These are phyloP conservation scores for Nipponacmea schrenckii DNA, from an alignment of 2,888 invertebrate species.

Conservation along the genomic window DNA sequence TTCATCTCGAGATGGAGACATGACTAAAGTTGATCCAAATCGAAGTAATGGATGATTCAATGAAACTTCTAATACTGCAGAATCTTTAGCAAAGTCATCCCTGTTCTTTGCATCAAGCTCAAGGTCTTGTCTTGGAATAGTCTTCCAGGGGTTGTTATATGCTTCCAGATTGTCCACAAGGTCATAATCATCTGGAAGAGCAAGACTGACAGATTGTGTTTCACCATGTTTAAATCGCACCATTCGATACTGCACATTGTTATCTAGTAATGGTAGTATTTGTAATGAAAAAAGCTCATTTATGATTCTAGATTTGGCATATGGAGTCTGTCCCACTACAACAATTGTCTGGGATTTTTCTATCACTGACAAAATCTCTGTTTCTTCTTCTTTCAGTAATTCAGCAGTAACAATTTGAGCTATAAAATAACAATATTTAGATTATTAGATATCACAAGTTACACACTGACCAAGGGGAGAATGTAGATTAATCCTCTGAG, in stretches of 20 bases:
- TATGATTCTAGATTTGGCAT: slow-evolving; percentile 78
- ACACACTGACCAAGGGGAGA: neutral
- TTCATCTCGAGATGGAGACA: slow-evolving; percentile 73
- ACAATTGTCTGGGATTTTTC: slow-evolving; percentile 77
- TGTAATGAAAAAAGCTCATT: slow-evolving; percentile 78
- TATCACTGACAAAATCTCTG: slow-evolving; percentile 63
- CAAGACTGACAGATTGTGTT: slow-evolving; percentile 61
- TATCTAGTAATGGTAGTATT: slow-evolving; percentile 73
- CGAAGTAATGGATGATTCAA: slow-evolving; percentile 78
- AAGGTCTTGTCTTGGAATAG: slow-evolving; percentile 75
- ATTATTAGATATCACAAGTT: neutral
- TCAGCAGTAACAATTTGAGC: slow-evolving; percentile 55
- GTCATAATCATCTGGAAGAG: slow-evolving; percentile 69
- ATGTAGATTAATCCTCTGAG: neutral
- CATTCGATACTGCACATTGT: slow-evolving; percentile 75
- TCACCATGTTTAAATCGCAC: slow-evolving; percentile 71
- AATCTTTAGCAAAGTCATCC: slow-evolving; percentile 72
- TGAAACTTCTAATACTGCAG: slow-evolving; percentile 81
- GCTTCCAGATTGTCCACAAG: slow-evolving; percentile 79
- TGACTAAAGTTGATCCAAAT: slow-evolving; percentile 78
- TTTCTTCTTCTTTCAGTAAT: slow-evolving; percentile 63
- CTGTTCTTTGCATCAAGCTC: slow-evolving; percentile 49
- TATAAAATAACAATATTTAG: slow-evolving; percentile 25
- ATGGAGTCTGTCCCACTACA: slow-evolving; percentile 79
- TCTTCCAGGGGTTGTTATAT: slow-evolving; percentile 77